Percentiles rank a stretch among this genome's conserved stretches.
Conservation (phyloP, 2,888 invertebrate species). For the Adela reaumurella region DNA sequence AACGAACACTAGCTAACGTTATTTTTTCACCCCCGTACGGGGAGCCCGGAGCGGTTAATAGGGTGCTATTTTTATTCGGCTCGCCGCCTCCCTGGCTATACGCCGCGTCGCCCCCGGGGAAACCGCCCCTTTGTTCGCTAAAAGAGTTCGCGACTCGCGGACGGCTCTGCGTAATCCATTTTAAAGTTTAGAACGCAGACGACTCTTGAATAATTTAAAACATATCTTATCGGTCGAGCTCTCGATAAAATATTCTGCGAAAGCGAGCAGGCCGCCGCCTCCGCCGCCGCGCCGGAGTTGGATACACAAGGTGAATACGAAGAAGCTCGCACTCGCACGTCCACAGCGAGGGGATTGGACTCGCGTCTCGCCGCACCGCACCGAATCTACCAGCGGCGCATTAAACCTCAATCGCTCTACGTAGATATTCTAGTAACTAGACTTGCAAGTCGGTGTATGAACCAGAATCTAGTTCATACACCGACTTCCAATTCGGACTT, state of each 20-base stretch:
- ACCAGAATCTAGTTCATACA: too few relatives aligned
- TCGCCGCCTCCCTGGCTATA: neutral
- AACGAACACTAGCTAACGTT: neutral
- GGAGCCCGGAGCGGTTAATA: neutral
- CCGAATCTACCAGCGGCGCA: too few relatives aligned
- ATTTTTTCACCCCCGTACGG: neutral
- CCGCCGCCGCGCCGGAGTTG: neutral
- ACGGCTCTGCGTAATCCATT: constrained; percentile 7
- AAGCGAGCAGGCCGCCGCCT: constrained; percentile 4
- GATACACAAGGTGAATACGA: constrained; percentile 7
- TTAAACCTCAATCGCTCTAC: too few relatives aligned
- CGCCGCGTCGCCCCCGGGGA: neutral
- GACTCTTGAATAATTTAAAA: constrained; percentile 9
- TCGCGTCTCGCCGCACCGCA: too few relatives aligned
- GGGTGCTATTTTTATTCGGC: neutral
- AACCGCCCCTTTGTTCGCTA: neutral
- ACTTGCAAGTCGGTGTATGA: too few relatives aligned
- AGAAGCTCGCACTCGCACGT: neutral
- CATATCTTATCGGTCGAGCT: constrained; percentile 10
- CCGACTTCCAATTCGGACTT: too few relatives aligned
- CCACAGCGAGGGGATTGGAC: too few relatives aligned
- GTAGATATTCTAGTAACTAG: too few relatives aligned
- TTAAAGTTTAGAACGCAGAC: constrained; percentile 8
- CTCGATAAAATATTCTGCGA: constrained; percentile 10
- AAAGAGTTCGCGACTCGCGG: neutral